Base-by-base conservation (phyloP, 2,113 vertebrate species). In the Arvicanthis niloticus region DNA sequence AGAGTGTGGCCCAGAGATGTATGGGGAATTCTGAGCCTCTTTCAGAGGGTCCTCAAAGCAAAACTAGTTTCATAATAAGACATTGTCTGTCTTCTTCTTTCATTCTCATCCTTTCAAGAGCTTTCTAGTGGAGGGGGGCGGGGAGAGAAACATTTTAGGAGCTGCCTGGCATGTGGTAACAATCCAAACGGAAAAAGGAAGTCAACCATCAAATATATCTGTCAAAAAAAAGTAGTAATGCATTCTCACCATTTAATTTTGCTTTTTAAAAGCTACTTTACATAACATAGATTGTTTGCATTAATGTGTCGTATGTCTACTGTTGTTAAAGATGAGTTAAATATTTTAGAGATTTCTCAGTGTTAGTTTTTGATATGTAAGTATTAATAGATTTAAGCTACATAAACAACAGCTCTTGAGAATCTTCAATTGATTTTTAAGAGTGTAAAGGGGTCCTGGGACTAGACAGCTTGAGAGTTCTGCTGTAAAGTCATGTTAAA, bases 361-460 rank as follows among this genome's bases (percentile, higher is more conserved):
- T 31, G 96, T 93, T 97, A 89, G 75, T 91, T 95, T 92, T 72
- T 88, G 53, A 67, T 65, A 68, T 40, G 86, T 29, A 91, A 42
- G 3, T 85, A 48, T 88, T 96, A 31, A 65, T 90, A 84, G 92
- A 65, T 84, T 68, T n/a, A 84, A 76, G 31, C 48, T 65, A 76
- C 19, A 81, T 40, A 88, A 89, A 80, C 75, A 94, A 93, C 84
- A 88, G n/a, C 42, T 80, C 8, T 85, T 96, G 58, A 60, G 84
- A 31, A 9, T 81, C 53, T 19, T 89, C 67, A 68, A 45, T 53
- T 88, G 58, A 78, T 75, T 90, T 95, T 95, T 82, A 93, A 75
- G 81, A 45, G 22, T 94, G 19, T n/a, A 26, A 89, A 82, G 40
- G 0, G 10, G 26, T 82, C 10, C 82, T 76, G 53, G 78, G 62